Conservation (phyloP, 2,113 vertebrate species). For the Vulpes lagopus region DNA sequence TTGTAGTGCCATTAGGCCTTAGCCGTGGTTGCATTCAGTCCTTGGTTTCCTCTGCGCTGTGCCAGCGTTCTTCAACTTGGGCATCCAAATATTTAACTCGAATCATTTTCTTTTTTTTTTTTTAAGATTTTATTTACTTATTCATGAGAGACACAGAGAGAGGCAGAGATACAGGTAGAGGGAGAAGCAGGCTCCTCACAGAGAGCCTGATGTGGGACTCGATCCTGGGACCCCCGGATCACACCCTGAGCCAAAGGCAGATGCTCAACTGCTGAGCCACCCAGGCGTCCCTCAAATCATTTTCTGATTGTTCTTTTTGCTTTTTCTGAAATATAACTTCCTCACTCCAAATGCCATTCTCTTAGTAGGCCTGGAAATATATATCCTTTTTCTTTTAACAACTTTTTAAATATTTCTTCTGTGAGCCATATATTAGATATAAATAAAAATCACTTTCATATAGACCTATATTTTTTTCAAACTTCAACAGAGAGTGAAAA, state of each 20-base stretch:
- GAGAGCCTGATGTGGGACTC: no score
- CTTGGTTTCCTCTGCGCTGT: not conserved
- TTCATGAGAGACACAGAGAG: no score
- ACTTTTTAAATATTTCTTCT: not conserved
- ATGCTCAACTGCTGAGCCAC: no score
- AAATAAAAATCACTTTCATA: slow-evolving; percentile 47
- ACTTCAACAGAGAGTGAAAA: slow-evolving; percentile 24
- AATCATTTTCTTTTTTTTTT: no score
- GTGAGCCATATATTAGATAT: not conserved
- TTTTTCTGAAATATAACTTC: not conserved
- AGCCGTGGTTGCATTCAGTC: not conserved
- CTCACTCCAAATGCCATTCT: not conserved
- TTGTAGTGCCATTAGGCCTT: not conserved
- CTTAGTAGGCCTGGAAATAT: not conserved
- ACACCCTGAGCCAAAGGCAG: no score
- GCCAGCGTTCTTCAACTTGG: not conserved
- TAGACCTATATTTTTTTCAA: slow-evolving; percentile 39
- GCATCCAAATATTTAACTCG: not conserved
- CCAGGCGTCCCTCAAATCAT: not conserved
- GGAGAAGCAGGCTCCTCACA: no score
- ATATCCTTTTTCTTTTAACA: not conserved
- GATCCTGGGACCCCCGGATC: no score
- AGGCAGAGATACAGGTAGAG: no score
- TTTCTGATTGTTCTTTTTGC: not conserved
- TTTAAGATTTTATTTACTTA: no score